Conservation (phyloP, 1,140 invertebrate genomes). For the Atopsyche davidsoni region DNA sequence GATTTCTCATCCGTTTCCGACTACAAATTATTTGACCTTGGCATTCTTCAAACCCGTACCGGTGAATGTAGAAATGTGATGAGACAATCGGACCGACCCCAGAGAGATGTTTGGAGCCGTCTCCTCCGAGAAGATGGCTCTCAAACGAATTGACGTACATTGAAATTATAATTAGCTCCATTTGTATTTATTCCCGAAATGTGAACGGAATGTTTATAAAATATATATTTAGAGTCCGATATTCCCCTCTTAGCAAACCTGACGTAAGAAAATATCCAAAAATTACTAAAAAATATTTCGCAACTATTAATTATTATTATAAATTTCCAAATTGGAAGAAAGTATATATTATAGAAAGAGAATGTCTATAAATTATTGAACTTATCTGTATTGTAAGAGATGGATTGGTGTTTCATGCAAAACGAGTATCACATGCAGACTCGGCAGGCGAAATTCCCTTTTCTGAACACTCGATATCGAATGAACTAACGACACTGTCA, state of each 20-base stretch:
- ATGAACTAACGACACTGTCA: constrained; percentile 4
- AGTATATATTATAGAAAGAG: constrained; percentile 16
- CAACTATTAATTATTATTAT: constrained; percentile 22
- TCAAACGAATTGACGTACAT: constrained; percentile 23
- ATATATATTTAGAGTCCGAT: constrained; percentile 12
- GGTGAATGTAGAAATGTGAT: constrained; percentile 14
- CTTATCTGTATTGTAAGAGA: too few relatives aligned
- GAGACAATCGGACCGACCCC: constrained; percentile 11
- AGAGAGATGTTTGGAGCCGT: constrained; percentile 15
- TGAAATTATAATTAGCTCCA: constrained; percentile 20
- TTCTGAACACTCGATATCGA: constrained; percentile 6
- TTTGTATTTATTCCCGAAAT: constrained; percentile 25
- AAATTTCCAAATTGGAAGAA: constrained; percentile 18
- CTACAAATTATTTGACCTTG: too few relatives aligned
- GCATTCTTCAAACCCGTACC: not conserved
- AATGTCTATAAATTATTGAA: constrained; percentile 23
- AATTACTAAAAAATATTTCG: constrained; percentile 13
- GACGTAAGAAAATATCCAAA: constrained; percentile 15
- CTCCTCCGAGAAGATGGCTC: constrained; percentile 15
- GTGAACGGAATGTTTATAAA: constrained; percentile 17
- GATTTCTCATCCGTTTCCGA: too few relatives aligned
- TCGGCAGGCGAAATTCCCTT: not conserved
- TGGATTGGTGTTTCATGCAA: constrained; percentile 11
- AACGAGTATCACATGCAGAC: not conserved
- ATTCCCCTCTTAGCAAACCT: constrained; percentile 16